A percentile compares a stretch with the other conserved stretches of the same genome.
Evolutionary conservation across 2,797 vertebrate genomes (phyloP).

Genomic region (Pterois miles): DNA sequence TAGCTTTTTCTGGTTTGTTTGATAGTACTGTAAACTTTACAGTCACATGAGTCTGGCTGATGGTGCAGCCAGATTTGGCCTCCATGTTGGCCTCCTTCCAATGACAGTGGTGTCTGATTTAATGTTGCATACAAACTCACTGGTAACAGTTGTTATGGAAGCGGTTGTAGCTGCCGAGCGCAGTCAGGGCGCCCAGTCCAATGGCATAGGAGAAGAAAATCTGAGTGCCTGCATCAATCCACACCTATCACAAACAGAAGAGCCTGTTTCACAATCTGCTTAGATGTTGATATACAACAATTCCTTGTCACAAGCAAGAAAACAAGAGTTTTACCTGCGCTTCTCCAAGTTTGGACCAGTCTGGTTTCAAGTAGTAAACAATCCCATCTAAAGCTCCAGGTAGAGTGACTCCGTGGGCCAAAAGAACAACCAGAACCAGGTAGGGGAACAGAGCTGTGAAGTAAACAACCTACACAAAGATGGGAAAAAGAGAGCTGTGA

Average conservation of each 20-base stretch:
- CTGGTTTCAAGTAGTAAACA: conserved; percentile 87
- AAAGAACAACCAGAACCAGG: conserved; percentile 85
- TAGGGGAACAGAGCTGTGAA: conserved; percentile 89
- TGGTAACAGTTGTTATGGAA: conserved; percentile 91
- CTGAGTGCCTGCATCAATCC: conserved; percentile 89
- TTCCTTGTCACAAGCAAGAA: background rate
- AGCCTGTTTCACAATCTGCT: conserved; percentile 1
- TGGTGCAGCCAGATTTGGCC: conserved; percentile 21
- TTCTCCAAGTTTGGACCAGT: conserved; percentile 89
- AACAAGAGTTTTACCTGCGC: conserved; percentile 79
- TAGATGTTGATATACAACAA: background rate
- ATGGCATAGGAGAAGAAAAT: conserved; percentile 91
- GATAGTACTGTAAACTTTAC: background rate
- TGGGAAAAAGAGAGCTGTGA: conserved; percentile 27
- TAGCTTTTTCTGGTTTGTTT: conserved; percentile 4
- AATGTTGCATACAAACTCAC: conserved; percentile 74
- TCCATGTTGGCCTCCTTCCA: conserved; percentile 38
- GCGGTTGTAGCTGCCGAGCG: conserved; percentile 89
- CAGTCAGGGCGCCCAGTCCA: conserved; percentile 86
- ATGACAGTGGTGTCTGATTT: conserved; percentile 26
- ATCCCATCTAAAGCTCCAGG: conserved; percentile 87
- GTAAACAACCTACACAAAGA: conserved; percentile 84
- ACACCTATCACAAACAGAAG: conserved; percentile 76
- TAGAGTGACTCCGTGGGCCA: conserved; percentile 85
- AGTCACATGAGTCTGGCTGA: conserved; percentile 14